Evolutionary conservation across 92 coral and sea anemone genomes (phyloP).

Genomic region (Epizoanthus rinbou): DNA sequence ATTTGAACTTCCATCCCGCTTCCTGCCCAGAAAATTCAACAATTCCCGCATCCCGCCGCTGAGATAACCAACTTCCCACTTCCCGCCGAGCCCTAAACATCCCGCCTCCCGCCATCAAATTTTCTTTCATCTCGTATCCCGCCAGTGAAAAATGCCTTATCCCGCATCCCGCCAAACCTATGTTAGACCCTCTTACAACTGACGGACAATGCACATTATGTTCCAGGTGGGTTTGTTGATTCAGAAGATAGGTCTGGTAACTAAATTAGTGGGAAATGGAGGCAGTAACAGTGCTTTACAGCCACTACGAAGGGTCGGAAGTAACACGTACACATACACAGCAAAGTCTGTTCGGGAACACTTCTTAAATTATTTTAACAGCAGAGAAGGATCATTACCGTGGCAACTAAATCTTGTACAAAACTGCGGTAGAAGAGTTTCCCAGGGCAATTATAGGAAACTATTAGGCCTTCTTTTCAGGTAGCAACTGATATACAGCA

Average conservation of each 20-base stretch:
- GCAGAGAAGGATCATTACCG: constrained; percentile 38
- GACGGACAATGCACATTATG: constrained; percentile 40
- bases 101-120: no score
- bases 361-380: constrained; percentile 16
- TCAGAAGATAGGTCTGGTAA: constrained; percentile 14
- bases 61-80: no score
- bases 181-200: no score
- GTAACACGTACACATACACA: constrained; percentile 33
- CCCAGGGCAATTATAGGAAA: not conserved
- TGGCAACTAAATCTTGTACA: constrained; percentile 37
- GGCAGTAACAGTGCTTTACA: constrained; percentile 19
- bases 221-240: constrained; percentile 42
- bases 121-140: no score
- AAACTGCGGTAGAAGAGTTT: constrained; percentile 39
- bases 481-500: not conserved
- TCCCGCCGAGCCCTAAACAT: no score
- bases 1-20: no score
- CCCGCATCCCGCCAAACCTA: no score
- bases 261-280: constrained; percentile 32
- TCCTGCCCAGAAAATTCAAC: no score
- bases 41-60: no score
- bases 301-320: constrained; percentile 32
- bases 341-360: constrained; percentile 42
- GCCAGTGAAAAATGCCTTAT: no score
- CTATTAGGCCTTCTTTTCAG: not conserved